A percentile compares a stretch with the other conserved stretches of the same genome.
phyloP scores from a whole-genome alignment of 2,888 invertebrate species.

The Colostygia pectinataria region DNA sequence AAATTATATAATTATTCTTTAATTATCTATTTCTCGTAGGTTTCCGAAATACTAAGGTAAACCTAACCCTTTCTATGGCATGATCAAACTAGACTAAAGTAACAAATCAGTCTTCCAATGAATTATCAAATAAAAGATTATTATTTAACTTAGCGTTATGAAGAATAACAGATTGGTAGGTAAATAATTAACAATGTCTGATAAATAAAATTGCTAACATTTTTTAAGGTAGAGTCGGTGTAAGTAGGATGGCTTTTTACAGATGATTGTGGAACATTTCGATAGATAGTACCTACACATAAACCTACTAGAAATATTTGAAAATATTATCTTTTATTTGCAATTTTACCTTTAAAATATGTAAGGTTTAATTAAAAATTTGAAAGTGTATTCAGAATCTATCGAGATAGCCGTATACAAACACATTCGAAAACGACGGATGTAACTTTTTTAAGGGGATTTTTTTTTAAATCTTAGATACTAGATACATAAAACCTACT shows the following conservation, averaged over 20 bases:
- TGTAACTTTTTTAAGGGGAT: neutral
- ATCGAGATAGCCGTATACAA: too few relatives aligned
- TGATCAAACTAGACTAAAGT: slow-evolving; percentile 82
- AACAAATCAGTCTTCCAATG: slow-evolving; percentile 82
- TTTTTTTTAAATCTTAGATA: too few relatives aligned
- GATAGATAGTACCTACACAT: too few relatives aligned
- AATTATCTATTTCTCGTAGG: slow-evolving; percentile 42
- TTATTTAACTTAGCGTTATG: slow-evolving; percentile 43
- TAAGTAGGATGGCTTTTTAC: slow-evolving; percentile 16
- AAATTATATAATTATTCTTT: slow-evolving; percentile 42
- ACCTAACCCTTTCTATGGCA: slow-evolving; percentile 76
- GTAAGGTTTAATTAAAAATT: too few relatives aligned
- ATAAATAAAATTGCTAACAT: slow-evolving; percentile 16
- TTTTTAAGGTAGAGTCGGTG: too few relatives aligned
- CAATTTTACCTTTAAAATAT: too few relatives aligned
- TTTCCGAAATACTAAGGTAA: slow-evolving; percentile 60
- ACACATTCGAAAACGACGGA: neutral
- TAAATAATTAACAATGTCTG: slow-evolving; percentile 9
- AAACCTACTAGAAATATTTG: too few relatives aligned
- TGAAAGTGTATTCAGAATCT: too few relatives aligned
- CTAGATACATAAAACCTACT: slow-evolving; percentile 11
- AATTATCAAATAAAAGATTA: slow-evolving; percentile 74
- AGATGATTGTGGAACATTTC: too few relatives aligned
- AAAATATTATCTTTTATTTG: too few relatives aligned
- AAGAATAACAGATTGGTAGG: slow-evolving; percentile 21